phyloP scores from a whole-genome alignment of 2,888 invertebrate species.

The Spilosoma lubricipeda region DNA sequence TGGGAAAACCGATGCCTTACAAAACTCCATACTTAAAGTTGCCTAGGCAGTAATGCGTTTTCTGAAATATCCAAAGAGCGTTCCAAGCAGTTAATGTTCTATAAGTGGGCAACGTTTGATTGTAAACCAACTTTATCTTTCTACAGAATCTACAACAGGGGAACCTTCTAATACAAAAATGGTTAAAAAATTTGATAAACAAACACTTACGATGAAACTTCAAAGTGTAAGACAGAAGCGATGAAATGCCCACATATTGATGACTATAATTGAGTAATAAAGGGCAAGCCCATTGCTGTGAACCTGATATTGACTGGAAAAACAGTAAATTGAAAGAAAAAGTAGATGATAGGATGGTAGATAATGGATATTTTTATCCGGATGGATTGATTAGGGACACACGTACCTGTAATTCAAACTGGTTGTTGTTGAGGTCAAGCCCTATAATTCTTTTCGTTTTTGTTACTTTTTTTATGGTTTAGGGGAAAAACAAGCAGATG shows the following conservation, averaged over 20 bases:
- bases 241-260: background rate
- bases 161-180: background rate
- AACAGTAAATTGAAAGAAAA: background rate
- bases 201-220: background rate
- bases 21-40: background rate
- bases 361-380: too few relatives aligned
- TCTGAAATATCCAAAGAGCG: background rate
- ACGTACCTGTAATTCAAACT: too few relatives aligned
- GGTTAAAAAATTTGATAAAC: background rate
- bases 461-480: too few relatives aligned
- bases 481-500: too few relatives aligned
- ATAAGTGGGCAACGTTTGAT: background rate
- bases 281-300: too few relatives aligned
- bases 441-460: too few relatives aligned
- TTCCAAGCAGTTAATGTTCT: background rate
- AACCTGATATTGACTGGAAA: background rate
- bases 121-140: background rate
- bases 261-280: background rate
- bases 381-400: too few relatives aligned
- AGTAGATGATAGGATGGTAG: background rate
- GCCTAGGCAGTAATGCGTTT: background rate
- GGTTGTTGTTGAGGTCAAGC: background rate
- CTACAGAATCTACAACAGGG: background rate
- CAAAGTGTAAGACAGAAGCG: background rate
- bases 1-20: background rate